Conservation (phyloP, 2,113 vertebrate species). For the Galbula dea region DNA sequence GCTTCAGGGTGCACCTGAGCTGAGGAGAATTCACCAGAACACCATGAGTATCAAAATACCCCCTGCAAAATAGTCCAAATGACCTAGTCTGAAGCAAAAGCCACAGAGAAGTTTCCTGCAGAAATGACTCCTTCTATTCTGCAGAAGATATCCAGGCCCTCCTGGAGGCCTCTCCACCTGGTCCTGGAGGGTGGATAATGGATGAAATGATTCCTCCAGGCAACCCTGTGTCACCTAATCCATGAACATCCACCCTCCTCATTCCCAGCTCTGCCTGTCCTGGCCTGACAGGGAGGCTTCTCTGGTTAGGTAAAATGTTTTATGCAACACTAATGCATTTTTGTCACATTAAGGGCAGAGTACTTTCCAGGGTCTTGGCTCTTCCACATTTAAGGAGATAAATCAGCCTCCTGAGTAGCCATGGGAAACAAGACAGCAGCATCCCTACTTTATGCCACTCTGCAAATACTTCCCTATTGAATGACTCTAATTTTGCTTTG, state of each 20-base stretch:
- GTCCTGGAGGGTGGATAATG: not conserved
- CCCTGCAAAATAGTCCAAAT: not conserved
- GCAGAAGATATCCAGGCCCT: not conserved
- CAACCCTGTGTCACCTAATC: not conserved
- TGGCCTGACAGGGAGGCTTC: not conserved
- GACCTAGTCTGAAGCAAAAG: not conserved
- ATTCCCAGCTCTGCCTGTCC: not conserved
- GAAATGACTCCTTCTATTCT: not conserved
- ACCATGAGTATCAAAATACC: not conserved
- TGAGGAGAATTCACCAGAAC: not conserved
- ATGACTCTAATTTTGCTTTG: constrained; percentile 33
- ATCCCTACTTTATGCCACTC: not conserved
- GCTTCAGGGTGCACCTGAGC: not conserved
- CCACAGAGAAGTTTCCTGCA: not conserved
- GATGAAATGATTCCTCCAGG: not conserved
- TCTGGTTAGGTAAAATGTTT: not conserved
- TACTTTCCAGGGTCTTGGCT: not conserved
- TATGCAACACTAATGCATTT: not conserved
- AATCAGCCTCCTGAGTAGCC: constrained; percentile 31
- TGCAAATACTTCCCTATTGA: not conserved
- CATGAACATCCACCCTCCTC: not conserved
- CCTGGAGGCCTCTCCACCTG: not conserved
- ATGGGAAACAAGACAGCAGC: constrained; percentile 24
- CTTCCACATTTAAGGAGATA: not conserved
- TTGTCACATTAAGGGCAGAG: not conserved